Evolutionary conservation across 2,888 invertebrate genomes (phyloP).

Genomic region (Drosophila imparisetae): DNA sequence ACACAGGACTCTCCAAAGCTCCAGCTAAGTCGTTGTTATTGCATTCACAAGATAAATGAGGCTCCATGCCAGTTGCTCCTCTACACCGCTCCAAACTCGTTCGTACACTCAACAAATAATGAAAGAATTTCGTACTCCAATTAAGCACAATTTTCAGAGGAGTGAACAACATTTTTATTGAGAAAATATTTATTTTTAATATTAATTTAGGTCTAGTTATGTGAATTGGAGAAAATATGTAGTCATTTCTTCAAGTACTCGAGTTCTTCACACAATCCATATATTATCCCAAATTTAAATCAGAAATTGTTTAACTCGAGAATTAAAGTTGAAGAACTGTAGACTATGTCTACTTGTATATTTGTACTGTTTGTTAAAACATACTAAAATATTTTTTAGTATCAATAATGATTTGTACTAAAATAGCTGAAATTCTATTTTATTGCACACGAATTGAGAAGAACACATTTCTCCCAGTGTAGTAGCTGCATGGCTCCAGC

Average conservation of each 20-base stretch:
- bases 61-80: conserved; percentile 48
- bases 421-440: background rate
- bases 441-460: background rate
- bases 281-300: background rate
- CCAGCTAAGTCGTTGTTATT: conserved; percentile 81
- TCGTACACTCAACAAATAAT: background rate
- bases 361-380: background rate
- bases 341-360: background rate
- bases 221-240: background rate
- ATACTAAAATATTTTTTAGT: background rate
- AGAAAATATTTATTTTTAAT: background rate
- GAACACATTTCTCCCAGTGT: background rate
- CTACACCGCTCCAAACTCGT: conserved; percentile 5
- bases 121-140: background rate
- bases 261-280: background rate
- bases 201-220: background rate
- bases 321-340: background rate
- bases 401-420: background rate
- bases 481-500: conserved; percentile 3
- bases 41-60: conserved; percentile 80
- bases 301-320: background rate
- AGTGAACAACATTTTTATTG: background rate
- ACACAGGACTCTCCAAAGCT: conserved; percentile 68
- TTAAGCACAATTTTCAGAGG: background rate
- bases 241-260: background rate